These are phyloP conservation scores for Sitophilus oryzae DNA, from an alignment of 1,140 invertebrate genomes.

Conservation along the genomic window DNA sequence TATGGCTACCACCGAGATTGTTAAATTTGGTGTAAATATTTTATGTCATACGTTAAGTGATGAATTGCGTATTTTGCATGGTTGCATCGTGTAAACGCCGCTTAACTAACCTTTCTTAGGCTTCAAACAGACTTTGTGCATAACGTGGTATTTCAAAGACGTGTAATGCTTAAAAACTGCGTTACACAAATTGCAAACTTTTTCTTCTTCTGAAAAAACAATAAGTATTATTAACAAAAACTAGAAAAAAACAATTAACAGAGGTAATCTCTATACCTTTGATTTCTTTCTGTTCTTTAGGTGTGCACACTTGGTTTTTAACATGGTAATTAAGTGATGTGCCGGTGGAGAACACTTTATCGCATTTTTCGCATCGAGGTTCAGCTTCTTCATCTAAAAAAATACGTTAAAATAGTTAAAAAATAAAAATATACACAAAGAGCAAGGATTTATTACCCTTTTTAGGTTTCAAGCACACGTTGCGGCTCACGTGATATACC, in stretches of 20 bases:
- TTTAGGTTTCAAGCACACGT: conserved; percentile 17
- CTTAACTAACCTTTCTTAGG: conserved; percentile 1
- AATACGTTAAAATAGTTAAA: neutral
- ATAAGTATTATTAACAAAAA: neutral
- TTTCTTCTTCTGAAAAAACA: neutral
- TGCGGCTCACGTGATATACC: conserved; percentile 17
- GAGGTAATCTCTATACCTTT: neutral
- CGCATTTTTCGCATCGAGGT: conserved; percentile 20
- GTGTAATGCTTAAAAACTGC: neutral
- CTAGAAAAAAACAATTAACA: neutral
- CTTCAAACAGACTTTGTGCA: conserved; percentile 2
- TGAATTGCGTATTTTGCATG: too few species aligned
- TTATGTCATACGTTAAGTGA: too few species aligned
- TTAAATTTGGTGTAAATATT: too few species aligned
- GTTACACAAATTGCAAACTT: neutral
- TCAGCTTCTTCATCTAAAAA: conserved; percentile 21
- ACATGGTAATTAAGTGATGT: neutral
- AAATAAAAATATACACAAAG: neutral
- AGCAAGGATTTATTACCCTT: conserved; percentile 1
- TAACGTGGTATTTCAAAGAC: neutral
- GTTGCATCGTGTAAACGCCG: neutral
- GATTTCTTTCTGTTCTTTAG: neutral
- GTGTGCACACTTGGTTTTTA: neutral
- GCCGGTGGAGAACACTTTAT: conserved; percentile 14
- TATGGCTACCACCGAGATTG: too few species aligned